Evolutionary conservation across 2,113 vertebrate species (phyloP).

Genomic region (Isichthys henryi): DNA sequence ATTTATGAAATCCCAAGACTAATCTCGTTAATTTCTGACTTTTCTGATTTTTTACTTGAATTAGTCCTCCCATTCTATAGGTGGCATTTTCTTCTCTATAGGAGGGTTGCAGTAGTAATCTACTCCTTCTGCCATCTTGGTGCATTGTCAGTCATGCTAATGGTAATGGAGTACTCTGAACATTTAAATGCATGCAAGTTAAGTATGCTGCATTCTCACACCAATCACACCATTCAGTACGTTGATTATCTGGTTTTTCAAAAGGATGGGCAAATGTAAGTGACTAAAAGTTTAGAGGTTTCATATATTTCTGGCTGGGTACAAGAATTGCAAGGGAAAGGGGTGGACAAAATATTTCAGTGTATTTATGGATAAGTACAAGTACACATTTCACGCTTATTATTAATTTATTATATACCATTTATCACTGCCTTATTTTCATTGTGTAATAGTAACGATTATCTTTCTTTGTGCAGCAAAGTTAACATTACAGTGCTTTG

Average conservation of each 20-base stretch:
- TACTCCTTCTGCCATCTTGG: not conserved
- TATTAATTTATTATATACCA: not conserved
- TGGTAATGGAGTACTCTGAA: not conserved
- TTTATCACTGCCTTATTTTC: not conserved
- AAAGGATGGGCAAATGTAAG: not conserved
- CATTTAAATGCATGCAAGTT: not conserved
- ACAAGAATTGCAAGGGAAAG: not conserved
- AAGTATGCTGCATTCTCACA: not conserved
- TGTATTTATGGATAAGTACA: not conserved
- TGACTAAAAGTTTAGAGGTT: not conserved
- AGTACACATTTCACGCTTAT: not conserved
- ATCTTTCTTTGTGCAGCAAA: not conserved
- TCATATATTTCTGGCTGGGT: not conserved
- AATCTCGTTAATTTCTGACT: not conserved
- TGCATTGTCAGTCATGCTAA: not conserved
- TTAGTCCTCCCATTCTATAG: not conserved
- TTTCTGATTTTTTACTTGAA: not conserved
- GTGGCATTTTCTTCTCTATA: not conserved
- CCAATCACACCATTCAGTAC: not conserved
- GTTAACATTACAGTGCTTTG: not conserved
- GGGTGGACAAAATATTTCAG: not conserved
- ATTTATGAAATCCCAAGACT: not conserved
- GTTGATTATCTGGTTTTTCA: not conserved
- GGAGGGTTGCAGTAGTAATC: not conserved
- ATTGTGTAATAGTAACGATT: not conserved